Percentiles rank a stretch among this genome's conserved stretches.
phyloP scores from a whole-genome alignment of 92 coral and sea anemone genomes.

The Zoanthus sociatus region DNA sequence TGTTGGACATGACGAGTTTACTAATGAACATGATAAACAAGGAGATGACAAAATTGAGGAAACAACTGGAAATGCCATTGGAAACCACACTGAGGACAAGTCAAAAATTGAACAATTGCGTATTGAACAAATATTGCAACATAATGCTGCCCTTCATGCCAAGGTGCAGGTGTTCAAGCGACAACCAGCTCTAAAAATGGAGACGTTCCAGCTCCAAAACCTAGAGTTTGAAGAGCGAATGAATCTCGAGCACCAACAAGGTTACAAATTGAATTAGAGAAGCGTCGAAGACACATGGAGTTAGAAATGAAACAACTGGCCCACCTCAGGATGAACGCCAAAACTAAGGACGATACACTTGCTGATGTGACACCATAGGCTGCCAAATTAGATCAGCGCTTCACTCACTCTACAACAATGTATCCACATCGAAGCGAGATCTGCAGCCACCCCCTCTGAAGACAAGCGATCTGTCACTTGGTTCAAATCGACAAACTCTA shows the following conservation, averaged over 20 bases:
- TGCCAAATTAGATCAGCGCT: conserved; percentile 60
- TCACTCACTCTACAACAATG: conserved; percentile 60
- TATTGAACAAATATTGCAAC: conserved; percentile 48
- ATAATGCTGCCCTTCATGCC: conserved; percentile 53
- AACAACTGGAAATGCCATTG: not conserved
- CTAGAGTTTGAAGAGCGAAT: conserved; percentile 49
- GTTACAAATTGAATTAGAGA: conserved; percentile 46
- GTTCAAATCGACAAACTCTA: not conserved
- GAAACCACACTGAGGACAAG: not conserved
- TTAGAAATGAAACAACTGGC: conserved; percentile 48
- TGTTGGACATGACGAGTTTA: conserved; percentile 22
- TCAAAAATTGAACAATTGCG: not conserved
- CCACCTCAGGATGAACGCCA: conserved; percentile 53
- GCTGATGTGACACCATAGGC: not conserved
- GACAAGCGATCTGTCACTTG: conserved; percentile 23
- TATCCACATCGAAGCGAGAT: conserved; percentile 46
- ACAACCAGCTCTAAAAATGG: conserved; percentile 51
- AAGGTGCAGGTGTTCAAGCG: conserved; percentile 52
- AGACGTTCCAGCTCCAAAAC: conserved; percentile 45
- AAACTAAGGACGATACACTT: conserved; percentile 17
- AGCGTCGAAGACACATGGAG: conserved; percentile 24
- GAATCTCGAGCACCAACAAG: conserved; percentile 49
- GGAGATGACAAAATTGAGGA: conserved; percentile 23
- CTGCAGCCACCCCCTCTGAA: conserved; percentile 62
- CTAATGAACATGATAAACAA: conserved; percentile 20